phyloP scores from a whole-genome alignment of 2,113 vertebrate species.

The Clarias gariepinus region DNA sequence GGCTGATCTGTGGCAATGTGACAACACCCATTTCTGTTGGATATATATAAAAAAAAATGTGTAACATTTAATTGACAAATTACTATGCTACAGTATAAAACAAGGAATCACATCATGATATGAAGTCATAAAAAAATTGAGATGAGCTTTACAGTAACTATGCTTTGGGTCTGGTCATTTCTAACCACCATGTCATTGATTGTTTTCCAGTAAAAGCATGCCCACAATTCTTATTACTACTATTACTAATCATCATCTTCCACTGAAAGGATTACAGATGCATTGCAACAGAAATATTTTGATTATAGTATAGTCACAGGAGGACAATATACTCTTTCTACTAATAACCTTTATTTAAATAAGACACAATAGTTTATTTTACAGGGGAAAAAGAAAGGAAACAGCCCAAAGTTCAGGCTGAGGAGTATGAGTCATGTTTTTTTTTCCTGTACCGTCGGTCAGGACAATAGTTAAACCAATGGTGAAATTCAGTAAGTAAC shows the following conservation, averaged over 20 bases:
- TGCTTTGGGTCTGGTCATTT: background rate
- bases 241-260: background rate
- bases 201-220: background rate
- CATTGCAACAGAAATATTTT: background rate
- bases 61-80: too few species aligned
- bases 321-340: slow-evolving; percentile 58
- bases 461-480: slow-evolving; percentile 72
- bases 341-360: slow-evolving; percentile 90
- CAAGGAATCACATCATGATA: background rate
- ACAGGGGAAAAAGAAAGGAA: slow-evolving; percentile 78
- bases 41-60: too few species aligned
- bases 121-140: background rate
- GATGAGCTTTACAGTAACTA: background rate
- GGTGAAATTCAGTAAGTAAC: slow-evolving; percentile 77
- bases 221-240: background rate
- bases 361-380: slow-evolving; percentile 85
- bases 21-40: background rate
- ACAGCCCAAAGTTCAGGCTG: slow-evolving; percentile 72
- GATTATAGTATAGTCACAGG: slow-evolving; percentile 1
- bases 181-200: background rate
- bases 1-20: background rate
- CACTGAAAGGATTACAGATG: background rate
- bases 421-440: slow-evolving; percentile 78
- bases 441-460: slow-evolving; percentile 76
- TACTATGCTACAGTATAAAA: background rate